Evolutionary conservation across 2,888 invertebrate species (phyloP).

Genomic region (Lamproptera curius): DNA sequence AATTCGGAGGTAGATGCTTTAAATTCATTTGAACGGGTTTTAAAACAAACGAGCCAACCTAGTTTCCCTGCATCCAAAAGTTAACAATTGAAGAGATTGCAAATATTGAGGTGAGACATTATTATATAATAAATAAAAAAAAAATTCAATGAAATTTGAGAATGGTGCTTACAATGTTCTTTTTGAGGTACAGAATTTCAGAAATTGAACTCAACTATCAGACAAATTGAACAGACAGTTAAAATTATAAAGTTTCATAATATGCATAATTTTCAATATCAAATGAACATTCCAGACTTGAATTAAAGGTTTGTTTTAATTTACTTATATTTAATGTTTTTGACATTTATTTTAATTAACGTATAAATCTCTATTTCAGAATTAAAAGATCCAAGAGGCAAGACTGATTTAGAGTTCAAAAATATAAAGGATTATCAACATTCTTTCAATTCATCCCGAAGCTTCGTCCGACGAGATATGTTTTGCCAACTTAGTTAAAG

Average conservation of each 20-base stretch:
- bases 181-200: constrained; percentile 23
- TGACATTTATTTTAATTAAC: background rate
- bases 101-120: background rate
- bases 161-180: constrained; percentile 37
- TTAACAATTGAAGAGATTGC: background rate
- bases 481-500: constrained; percentile 36
- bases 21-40: constrained; percentile 7
- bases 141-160: background rate
- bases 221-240: constrained; percentile 27
- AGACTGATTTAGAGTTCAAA: constrained; percentile 23
- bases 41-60: constrained; percentile 9
- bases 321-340: background rate
- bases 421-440: constrained; percentile 36
- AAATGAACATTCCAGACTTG: constrained; percentile 24
- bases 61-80: background rate
- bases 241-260: constrained; percentile 23
- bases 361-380: constrained; percentile 20
- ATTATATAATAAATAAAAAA: background rate
- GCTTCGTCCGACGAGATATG: constrained; percentile 43
- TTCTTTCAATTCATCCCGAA: constrained; percentile 47
- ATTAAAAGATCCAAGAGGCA: constrained; percentile 26
- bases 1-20: constrained; percentile 2
- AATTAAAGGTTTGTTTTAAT: constrained; percentile 26
- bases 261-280: constrained; percentile 22
- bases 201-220: constrained; percentile 15